Percentiles rank a stretch among this genome's conserved stretches.
These are phyloP conservation scores for Callipepla squamata DNA, from an alignment of 2,113 vertebrate genomes.

Conservation along the genomic window DNA sequence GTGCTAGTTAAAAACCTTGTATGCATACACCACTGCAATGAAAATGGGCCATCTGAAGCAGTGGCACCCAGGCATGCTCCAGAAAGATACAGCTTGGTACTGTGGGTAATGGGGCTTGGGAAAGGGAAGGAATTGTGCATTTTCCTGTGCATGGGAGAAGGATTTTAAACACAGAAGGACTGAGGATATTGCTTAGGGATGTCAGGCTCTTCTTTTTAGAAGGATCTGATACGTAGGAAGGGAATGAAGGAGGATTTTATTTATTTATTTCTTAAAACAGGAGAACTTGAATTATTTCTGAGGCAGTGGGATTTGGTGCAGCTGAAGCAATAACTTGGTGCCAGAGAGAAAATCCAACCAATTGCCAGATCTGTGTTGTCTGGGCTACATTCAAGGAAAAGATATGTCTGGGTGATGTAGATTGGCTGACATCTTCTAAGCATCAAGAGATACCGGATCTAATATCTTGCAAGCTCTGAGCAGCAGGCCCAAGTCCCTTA, in stretches of 20 bases:
- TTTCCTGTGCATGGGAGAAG: background rate
- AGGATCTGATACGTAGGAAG: background rate
- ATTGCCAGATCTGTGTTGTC: background rate
- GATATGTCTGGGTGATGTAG: background rate
- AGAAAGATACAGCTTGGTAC: background rate
- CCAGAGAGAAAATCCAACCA: background rate
- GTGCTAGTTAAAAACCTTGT: background rate
- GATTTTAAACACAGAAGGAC: background rate
- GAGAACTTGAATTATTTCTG: background rate
- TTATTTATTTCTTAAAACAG: background rate
- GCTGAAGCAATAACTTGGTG: background rate
- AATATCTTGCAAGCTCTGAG: background rate
- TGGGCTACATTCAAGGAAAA: background rate
- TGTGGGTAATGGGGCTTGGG: background rate
- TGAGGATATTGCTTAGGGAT: background rate
- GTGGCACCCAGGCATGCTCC: background rate
- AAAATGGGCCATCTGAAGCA: background rate
- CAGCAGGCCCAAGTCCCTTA: background rate
- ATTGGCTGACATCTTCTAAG: background rate
- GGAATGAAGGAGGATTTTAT: background rate
- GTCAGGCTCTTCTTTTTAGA: background rate
- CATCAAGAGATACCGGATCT: background rate
- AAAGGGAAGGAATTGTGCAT: background rate
- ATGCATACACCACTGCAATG: accelerated
- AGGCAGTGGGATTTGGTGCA: background rate